phyloP scores from a whole-genome alignment of 2,888 invertebrate genomes.

The Dorcus hopei region DNA sequence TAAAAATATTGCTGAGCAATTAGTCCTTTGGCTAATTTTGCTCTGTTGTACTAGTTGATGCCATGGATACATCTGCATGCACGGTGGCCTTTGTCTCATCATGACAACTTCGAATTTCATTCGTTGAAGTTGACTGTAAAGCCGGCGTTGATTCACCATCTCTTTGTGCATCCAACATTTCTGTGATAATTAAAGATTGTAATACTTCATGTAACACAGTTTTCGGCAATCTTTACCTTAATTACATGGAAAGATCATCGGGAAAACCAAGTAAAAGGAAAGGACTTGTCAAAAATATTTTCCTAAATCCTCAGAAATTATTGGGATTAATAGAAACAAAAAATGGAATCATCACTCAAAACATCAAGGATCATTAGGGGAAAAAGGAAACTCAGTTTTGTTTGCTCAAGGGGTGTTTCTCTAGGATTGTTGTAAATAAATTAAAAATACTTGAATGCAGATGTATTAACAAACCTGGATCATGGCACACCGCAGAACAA shows the following conservation, averaged over 20 bases:
- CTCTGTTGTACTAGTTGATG: neutral
- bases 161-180: constrained; percentile 7
- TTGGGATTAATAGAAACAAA: neutral
- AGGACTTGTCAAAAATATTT: neutral
- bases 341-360: neutral
- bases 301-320: neutral
- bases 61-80: constrained; percentile 1
- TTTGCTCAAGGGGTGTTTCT: neutral
- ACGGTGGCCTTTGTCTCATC: neutral
- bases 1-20: no score
- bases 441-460: no score
- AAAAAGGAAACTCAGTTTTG: neutral
- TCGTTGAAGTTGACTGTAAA: constrained; percentile 26
- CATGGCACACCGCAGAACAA: constrained; percentile 46
- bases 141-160: constrained; percentile 41
- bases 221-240: no score
- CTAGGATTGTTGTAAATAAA: neutral
- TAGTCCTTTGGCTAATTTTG: neutral
- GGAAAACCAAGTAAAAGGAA: no score
- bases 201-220: no score
- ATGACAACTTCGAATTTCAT: constrained; percentile 9
- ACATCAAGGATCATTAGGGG: neutral
- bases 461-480: constrained; percentile 48
- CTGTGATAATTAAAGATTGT: neutral
- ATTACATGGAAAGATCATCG: no score